Evolutionary conservation across 1,140 invertebrate genomes (phyloP), one percentile per base, ranked within the genome.

Genomic region (Artemia franciscana): DNA sequence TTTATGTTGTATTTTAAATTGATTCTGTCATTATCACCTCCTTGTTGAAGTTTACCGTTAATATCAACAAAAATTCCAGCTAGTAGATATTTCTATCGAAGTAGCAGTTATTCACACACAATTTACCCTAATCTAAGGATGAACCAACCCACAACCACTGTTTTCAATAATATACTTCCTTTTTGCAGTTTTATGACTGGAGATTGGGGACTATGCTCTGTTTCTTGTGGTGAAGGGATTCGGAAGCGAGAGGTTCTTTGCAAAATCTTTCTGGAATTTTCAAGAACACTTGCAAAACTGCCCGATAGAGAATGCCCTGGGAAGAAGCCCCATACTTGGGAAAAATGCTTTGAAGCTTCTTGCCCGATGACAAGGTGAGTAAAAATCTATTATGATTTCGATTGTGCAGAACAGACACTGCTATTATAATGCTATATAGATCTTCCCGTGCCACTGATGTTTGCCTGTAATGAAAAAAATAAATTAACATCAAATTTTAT

Each of bases 261-360:
- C 74, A 92, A 92, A 77, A 91, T 95, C 66, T 92, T 88, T 72
- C 75, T 96, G 57, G 88, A 92, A 72, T 91, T 91, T 70, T 89
- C 86, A 57, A 77, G 82, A 62, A 91, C 86, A 0, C 82, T 89
- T 39, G 88, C 86, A 0, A 84, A 82, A 66, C 73, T 94, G 9
- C 88, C 90, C 0, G 89, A 94, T 67, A 79, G 78, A n/a, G 82
- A 93, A 67, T 96, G 91, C 70, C 79, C 83, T 60, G 88, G 87
- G 0, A 79, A 79, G 0, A 91, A 88, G 68, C 90, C 91, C 0
- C 67, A 78, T 0, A 83, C 86, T 66, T 81, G 79, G 0, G 86
- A 92, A 69, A 78, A 80, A 67, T 92, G 88, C 68, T 78, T 80
- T 39, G 79, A 82, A 74, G 79, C 81, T 60, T 82, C 86, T 0